Conservation (phyloP, 2,797 vertebrate species). For the Parotocinclus haroldoi region DNA sequence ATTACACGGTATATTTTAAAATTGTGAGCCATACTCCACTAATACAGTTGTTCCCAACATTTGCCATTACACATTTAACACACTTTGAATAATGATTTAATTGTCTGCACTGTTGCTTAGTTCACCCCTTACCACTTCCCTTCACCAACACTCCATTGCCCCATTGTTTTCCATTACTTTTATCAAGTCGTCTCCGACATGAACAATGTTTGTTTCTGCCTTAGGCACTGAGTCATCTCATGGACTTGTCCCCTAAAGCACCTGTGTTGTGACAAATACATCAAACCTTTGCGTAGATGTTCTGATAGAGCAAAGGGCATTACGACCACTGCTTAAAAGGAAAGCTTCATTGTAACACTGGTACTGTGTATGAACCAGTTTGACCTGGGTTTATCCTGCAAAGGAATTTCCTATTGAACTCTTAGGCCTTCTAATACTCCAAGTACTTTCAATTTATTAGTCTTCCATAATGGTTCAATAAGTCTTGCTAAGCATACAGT, state of each 20-base stretch:
- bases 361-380: conserved; percentile 2
- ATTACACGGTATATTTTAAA: no score
- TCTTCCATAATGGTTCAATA: no score
- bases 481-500: no score
- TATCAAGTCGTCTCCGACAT: neutral
- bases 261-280: conserved; percentile 9
- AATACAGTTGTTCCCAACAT: no score
- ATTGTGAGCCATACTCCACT: no score
- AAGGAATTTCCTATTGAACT: neutral
- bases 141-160: no score
- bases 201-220: neutral
- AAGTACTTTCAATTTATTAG: no score
- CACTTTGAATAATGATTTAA: no score
- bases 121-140: no score
- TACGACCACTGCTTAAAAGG: conserved; percentile 9
- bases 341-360: conserved; percentile 3
- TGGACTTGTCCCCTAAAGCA: neutral
- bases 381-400: neutral
- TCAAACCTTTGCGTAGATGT: conserved; percentile 1
- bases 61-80: no score
- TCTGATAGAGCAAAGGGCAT: neutral
- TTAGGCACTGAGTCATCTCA: neutral
- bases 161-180: no score
- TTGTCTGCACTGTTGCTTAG: no score
- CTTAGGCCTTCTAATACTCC: neutral